Conservation (phyloP, 2,888 invertebrate genomes). For the Caradrina kadenii region DNA sequence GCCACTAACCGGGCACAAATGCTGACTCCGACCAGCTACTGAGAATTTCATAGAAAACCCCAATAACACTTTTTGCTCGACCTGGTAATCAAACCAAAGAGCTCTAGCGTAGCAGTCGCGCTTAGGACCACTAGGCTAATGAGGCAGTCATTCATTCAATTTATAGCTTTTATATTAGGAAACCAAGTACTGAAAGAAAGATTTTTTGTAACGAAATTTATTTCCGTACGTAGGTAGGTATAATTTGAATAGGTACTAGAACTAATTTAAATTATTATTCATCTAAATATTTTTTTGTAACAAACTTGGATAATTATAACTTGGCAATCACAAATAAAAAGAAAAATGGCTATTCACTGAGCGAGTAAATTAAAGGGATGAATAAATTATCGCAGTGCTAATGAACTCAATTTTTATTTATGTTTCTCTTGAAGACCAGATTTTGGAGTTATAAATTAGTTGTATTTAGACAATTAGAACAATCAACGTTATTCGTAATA, state of each 20-base stretch:
- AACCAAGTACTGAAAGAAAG: conserved; percentile 3
- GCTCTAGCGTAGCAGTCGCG: too few relatives aligned
- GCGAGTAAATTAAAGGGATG: conserved; percentile 19
- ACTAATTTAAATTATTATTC: neutral
- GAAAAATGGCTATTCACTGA: conserved; percentile 13
- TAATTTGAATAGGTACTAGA: neutral
- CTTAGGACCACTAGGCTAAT: too few relatives aligned
- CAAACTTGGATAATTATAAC: conserved; percentile 10
- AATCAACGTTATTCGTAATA: neutral
- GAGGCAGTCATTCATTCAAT: too few relatives aligned
- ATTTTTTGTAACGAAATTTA: neutral
- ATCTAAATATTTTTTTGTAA: conserved; percentile 13
- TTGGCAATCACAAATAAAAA: conserved; percentile 9
- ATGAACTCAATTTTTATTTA: conserved; percentile 26
- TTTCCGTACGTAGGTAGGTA: too few relatives aligned
- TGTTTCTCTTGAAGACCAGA: conserved; percentile 7
- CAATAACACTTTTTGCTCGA: too few relatives aligned
- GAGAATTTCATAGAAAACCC: too few relatives aligned
- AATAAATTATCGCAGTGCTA: conserved; percentile 29
- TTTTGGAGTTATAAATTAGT: conserved; percentile 10
- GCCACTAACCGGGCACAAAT: too few relatives aligned
- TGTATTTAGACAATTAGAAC: neutral
- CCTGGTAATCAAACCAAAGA: too few relatives aligned
- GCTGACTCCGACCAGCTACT: too few relatives aligned
- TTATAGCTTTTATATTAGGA: conserved; percentile 8